A percentile compares a stretch with the other conserved stretches of the same genome.
Conservation (phyloP, 2,113 vertebrate species). For the Mugil cephalus region DNA sequence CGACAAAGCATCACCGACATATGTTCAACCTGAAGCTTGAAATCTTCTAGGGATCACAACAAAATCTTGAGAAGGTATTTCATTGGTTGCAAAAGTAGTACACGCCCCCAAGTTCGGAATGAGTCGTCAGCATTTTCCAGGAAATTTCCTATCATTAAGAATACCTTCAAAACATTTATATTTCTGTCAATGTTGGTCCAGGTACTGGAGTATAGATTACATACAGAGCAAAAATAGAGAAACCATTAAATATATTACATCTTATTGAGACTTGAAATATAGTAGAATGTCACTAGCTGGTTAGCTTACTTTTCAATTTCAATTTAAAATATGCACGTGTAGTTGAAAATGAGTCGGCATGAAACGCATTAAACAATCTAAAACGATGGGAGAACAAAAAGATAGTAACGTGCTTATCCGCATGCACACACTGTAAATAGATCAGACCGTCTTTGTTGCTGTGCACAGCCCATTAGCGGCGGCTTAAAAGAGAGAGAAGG, state of each 20-base stretch:
- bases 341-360: neutral
- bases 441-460: slow-evolving; percentile 22
- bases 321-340: neutral
- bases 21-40: too few relatives aligned
- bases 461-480: slow-evolving; percentile 1
- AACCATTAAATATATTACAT: neutral
- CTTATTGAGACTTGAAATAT: neutral
- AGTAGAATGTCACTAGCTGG: neutral
- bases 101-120: too few relatives aligned
- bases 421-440: neutral
- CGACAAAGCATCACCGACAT: too few relatives aligned
- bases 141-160: too few relatives aligned
- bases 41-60: too few relatives aligned
- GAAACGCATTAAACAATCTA: neutral
- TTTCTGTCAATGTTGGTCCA: too few relatives aligned
- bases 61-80: too few relatives aligned
- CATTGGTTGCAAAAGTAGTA: too few relatives aligned
- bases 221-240: too few relatives aligned
- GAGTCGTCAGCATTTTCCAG: too few relatives aligned
- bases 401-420: neutral
- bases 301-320: neutral
- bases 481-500: slow-evolving; percentile 1
- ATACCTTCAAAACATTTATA: too few relatives aligned
- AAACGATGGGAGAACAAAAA: neutral
- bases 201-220: too few relatives aligned